Evolutionary conservation across 1,140 invertebrate genomes (phyloP).

Genomic region (Microplitis mediator): DNA sequence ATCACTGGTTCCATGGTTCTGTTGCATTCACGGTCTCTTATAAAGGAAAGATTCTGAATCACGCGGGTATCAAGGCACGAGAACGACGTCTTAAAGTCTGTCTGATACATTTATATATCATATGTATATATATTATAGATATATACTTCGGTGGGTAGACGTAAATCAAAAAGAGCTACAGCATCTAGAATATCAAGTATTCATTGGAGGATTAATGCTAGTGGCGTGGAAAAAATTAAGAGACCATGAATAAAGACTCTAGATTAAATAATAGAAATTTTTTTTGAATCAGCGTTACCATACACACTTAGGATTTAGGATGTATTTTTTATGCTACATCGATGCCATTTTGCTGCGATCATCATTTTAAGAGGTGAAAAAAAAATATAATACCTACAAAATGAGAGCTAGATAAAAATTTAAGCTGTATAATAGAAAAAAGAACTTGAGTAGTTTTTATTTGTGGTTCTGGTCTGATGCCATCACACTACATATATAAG

Average conservation of each 20-base stretch:
- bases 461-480: too few relatives aligned
- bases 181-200: conserved; percentile 17
- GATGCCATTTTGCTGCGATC: conserved; percentile 7
- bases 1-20: neutral
- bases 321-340: too few relatives aligned
- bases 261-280: conserved; percentile 37
- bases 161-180: neutral
- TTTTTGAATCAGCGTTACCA: too few relatives aligned
- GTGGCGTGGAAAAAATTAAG: conserved; percentile 44
- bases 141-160: neutral
- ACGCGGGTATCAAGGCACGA: neutral
- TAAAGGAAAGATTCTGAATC: neutral
- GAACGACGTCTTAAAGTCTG: neutral
- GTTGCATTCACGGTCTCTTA: neutral
- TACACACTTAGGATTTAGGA: too few relatives aligned
- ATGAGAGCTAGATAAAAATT: too few relatives aligned
- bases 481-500: neutral
- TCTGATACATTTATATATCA: neutral
- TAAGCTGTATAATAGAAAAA: too few relatives aligned
- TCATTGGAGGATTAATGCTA: conserved; percentile 37
- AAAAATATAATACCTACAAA: neutral
- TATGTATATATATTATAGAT: neutral
- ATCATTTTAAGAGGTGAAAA: neutral
- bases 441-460: too few relatives aligned
- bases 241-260: conserved; percentile 34